Base-by-base conservation (phyloP, 92 coral and sea anemone genomes). In the Epizoanthus stellaris region DNA sequence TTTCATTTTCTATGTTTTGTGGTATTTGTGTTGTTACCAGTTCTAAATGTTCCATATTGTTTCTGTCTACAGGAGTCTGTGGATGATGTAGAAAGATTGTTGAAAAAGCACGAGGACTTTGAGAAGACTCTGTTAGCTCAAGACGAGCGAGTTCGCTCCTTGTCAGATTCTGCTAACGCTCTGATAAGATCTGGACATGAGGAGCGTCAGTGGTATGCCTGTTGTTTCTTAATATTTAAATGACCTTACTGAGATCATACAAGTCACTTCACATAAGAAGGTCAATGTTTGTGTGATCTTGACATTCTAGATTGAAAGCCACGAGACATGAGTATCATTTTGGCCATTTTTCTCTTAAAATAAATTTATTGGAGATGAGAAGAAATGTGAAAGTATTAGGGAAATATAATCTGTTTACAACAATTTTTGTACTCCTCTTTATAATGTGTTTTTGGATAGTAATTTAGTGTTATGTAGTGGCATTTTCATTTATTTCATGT, bases 41-140 rank as follows among this genome's bases (percentile, higher is more conserved):
- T 59, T 38, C 12, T 10, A 52, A 1, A 52, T 52, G 15, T 52
- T 67, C 17, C 17, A 4, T 75, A 10, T 64, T 69, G 21, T 58
- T 11, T 63, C 57, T 73, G 4, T 77, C 36, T 30, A 30, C 36
- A 94, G 98, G 86, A 90, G 19, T 94, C 98, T 58, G 95, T 96
- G 0, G 98, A 96, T 77, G 98, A 96, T 70, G 98, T 96, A 1
- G 98, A 87, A 25, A 82, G 95, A 76, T 83, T 96, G 66, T 67
- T 94, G 38, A 96, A 90, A 88, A 92, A 96, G 83, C 98, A 96
- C 30, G 95, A 90, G 25, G 97, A 96, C 66, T 90, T 94, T 67
- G 98, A 91, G 85, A 96, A 96, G 87, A 89, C 98, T 12, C 87
- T 96, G 75, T 76, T 88, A 12, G 98, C 98, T 6, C 98, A 96